Evolutionary conservation across 2,888 invertebrate species (phyloP).

Genomic region (Lacanobia oleracea): DNA sequence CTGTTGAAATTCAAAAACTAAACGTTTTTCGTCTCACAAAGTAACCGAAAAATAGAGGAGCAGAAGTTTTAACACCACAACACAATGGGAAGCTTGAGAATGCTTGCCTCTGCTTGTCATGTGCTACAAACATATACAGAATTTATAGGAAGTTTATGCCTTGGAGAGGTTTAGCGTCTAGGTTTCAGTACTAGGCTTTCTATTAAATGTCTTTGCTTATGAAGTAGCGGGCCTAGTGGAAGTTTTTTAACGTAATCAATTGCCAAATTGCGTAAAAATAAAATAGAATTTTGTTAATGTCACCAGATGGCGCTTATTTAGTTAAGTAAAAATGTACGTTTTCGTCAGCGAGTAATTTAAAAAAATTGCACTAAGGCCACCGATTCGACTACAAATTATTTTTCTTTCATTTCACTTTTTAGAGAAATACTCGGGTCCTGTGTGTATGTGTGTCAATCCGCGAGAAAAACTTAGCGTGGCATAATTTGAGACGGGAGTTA

Average conservation of each 20-base stretch:
- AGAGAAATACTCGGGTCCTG: too few species aligned
- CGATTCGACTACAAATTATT: too few species aligned
- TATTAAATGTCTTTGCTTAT: background rate
- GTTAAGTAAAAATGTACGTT: background rate
- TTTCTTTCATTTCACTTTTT: too few species aligned
- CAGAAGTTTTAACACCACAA: slow-evolving; percentile 52
- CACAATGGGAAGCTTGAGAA: slow-evolving; percentile 14
- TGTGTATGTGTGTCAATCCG: too few species aligned
- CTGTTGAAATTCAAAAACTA: slow-evolving; percentile 73
- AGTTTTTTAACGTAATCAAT: background rate
- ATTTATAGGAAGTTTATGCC: background rate
- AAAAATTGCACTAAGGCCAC: too few species aligned
- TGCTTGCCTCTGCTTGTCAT: background rate
- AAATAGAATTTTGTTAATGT: too few species aligned
- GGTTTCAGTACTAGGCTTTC: background rate
- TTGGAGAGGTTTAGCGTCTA: background rate
- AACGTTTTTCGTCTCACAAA: slow-evolving; percentile 70
- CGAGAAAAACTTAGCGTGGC: too few species aligned
- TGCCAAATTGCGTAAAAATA: too few species aligned
- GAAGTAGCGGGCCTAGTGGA: background rate
- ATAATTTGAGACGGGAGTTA: too few species aligned
- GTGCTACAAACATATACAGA: background rate
- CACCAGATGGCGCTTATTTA: too few species aligned
- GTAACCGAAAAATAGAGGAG: slow-evolving; percentile 39
- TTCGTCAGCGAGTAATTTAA: too few species aligned